phyloP scores from a whole-genome alignment of 2,888 invertebrate genomes.

The Tetragonula carbonaria region DNA sequence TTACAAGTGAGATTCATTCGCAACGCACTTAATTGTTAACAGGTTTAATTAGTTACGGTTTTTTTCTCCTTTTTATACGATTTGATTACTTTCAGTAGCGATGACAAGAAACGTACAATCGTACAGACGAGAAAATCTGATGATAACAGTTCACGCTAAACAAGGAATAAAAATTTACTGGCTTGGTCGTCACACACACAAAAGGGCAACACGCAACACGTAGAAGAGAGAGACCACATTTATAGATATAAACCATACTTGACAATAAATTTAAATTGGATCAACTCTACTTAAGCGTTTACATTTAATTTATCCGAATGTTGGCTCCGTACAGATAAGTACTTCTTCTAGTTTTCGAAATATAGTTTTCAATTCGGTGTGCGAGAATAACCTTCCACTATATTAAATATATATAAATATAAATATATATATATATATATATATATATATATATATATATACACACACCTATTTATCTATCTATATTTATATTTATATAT shows the following conservation, averaged over 20 bases:
- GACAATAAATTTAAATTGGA: conserved; percentile 59
- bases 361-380: conserved; percentile 56
- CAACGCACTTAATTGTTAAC: conserved; percentile 14
- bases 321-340: conserved; percentile 62
- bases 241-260: conserved; percentile 59
- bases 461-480: conserved; percentile 9
- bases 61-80: not conserved
- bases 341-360: conserved; percentile 47
- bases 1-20: conserved; percentile 33
- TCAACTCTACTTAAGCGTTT: conserved; percentile 65
- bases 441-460: conserved; percentile 5
- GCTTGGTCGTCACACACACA: conserved; percentile 58
- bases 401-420: conserved; percentile 17
- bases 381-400: conserved; percentile 52
- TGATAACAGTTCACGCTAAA: conserved; percentile 46
- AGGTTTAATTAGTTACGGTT: not conserved
- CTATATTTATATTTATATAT: conserved; percentile 1
- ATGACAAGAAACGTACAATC: conserved; percentile 57
- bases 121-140: conserved; percentile 38
- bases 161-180: conserved; percentile 58
- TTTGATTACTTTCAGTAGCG: conserved; percentile 51
- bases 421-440: no score
- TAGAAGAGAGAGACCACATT: conserved; percentile 58
- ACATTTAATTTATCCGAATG: conserved; percentile 67
- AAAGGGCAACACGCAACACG: conserved; percentile 62